Percentiles rank a stretch among this genome's conserved stretches.
Evolutionary conservation across 2,113 vertebrate genomes (phyloP).

Genomic region (Sceloporus tristichus): DNA sequence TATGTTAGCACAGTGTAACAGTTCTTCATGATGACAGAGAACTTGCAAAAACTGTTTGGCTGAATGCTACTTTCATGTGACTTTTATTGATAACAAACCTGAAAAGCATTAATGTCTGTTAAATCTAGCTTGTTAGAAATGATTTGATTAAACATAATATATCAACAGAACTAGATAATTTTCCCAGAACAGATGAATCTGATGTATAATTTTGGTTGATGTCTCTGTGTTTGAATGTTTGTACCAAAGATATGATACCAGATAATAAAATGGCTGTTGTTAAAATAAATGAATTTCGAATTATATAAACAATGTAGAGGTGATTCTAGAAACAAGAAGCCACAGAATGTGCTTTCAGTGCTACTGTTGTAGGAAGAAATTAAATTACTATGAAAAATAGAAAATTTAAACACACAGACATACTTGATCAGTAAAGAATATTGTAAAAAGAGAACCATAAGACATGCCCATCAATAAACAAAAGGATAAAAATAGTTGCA

Average conservation of each 20-base stretch:
- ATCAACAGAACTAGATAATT: not conserved
- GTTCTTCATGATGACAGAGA: not conserved
- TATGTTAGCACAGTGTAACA: not conserved
- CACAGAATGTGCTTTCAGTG: not conserved
- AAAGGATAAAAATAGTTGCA: not conserved
- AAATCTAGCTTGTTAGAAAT: not conserved
- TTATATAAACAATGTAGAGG: not conserved
- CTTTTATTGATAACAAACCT: not conserved
- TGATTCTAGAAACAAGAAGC: not conserved
- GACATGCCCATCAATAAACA: not conserved
- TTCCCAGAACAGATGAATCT: not conserved
- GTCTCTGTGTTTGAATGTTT: not conserved
- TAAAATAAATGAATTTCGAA: not conserved
- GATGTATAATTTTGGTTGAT: not conserved
- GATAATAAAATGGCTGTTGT: not conserved
- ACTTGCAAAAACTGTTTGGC: not conserved
- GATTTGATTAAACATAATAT: not conserved
- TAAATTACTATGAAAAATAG: not conserved
- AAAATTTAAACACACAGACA: not conserved
- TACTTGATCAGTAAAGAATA: constrained; percentile 1
- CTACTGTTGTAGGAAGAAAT: not conserved
- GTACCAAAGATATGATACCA: not conserved
- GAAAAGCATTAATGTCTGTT: not conserved
- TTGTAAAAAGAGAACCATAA: constrained; percentile 9
- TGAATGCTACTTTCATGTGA: not conserved